Base-by-base conservation (phyloP, 2,888 invertebrate genomes). In the Chalcosyrphus nemorum region DNA sequence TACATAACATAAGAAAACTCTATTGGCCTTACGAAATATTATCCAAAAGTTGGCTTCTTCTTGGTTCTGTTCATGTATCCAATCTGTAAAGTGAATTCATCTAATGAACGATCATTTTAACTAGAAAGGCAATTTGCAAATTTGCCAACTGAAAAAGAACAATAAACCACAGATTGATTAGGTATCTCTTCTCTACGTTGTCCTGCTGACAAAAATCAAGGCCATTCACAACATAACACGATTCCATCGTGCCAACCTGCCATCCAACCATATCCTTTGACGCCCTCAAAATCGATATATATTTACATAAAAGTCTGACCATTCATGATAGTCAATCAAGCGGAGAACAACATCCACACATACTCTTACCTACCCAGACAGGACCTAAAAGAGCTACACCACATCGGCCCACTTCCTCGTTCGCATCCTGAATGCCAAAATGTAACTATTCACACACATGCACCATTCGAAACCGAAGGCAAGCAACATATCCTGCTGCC, bases 281-380 rank as follows among this genome's bases (percentile, higher is more conserved):
- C 9, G 5, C 21, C 50, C 50, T 50, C 50, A 24, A 24, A 50
- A 50, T 50, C 50, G 13, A 50, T 50, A 24, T 24, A 24, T 50
- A 50, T 50, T 50, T 50, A n/a, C 24, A 50, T 50, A 50, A 24
- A 50, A n/a, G n/a, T 50, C 24, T 4, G 24, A n/a, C 50, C 50
- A 21, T 24, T 50, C 24, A 50, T 24, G 24, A 50, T 50, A 50
- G 5, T 21, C n/a, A 50, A 24, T 50, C n/a, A 24, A n/a, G n/a
- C 50, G 24, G 24, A 24, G 35, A n/a, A 35, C 35, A n/a, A n/a
- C 35, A 24, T 24, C n/a, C n/a, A 24, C 50, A 50, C n/a, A 24
- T 1, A 2, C 11, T n/a, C n/a, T n/a, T n/a, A n/a, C n/a, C n/a
- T n/a, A 19, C 21, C 19, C 50, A 50, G 50, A 50, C 50, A 50